Evolutionary conservation across 1,140 invertebrate genomes (phyloP).

Genomic region (Scaptomyza pallida): DNA sequence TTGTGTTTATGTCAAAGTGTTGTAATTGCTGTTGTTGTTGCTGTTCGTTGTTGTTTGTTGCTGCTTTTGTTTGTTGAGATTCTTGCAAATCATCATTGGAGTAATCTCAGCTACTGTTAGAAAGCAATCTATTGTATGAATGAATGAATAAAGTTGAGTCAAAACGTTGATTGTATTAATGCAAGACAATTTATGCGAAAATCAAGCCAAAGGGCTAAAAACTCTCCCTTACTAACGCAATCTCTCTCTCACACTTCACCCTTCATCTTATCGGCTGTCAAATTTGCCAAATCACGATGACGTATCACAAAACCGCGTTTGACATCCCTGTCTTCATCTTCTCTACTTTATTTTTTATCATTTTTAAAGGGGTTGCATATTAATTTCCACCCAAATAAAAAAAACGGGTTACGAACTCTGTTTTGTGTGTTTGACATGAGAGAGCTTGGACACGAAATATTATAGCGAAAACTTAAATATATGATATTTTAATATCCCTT

Average conservation of each 20-base stretch:
- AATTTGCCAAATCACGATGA: conserved; percentile 80
- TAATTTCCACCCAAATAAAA: conserved; percentile 37
- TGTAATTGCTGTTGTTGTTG: conserved; percentile 38
- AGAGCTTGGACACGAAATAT: conserved; percentile 1
- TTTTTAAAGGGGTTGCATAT: conserved; percentile 60
- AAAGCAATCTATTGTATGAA: conserved; percentile 45
- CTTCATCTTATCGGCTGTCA: conserved; percentile 65
- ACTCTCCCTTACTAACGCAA: not conserved
- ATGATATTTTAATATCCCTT: not conserved
- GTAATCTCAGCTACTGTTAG: conserved; percentile 75
- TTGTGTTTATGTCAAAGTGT: conserved; percentile 64
- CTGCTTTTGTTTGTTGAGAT: conserved; percentile 23
- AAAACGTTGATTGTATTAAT: conserved; percentile 57
- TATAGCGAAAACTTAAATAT: too few relatives aligned
- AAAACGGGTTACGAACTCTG: not conserved
- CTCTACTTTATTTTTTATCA: conserved; percentile 27
- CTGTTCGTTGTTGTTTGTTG: conserved; percentile 24
- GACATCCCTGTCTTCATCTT: conserved; percentile 48
- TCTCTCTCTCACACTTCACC: too few relatives aligned
- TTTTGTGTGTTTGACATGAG: conserved; percentile 10
- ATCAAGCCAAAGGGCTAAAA: conserved; percentile 15
- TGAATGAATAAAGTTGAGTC: conserved; percentile 39
- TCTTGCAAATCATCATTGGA: conserved; percentile 60
- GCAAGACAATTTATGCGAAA: conserved; percentile 75
- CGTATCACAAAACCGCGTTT: conserved; percentile 75